Conservation (phyloP, 2,797 vertebrate genomes). For the Paguma larvata region DNA sequence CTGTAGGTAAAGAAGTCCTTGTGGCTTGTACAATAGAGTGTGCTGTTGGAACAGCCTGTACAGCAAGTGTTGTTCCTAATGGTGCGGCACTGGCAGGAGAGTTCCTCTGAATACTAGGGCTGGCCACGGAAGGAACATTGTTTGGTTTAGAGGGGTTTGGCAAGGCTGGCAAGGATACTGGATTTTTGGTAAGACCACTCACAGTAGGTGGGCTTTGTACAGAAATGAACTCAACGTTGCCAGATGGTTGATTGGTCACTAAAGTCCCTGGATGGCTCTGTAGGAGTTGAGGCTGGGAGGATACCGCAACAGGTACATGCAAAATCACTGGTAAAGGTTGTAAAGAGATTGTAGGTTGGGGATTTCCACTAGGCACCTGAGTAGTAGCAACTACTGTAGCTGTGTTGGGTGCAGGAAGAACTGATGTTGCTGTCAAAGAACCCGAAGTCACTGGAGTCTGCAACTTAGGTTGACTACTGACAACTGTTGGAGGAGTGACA, state of each 20-base stretch:
- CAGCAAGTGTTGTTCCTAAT: conserved; percentile 88
- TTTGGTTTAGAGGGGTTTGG: conserved; percentile 88
- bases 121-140: conserved; percentile 87
- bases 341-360: conserved; percentile 92
- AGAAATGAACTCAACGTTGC: conserved; percentile 91
- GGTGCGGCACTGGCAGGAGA: conserved; percentile 87
- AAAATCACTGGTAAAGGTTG: conserved; percentile 91
- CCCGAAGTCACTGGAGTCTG: conserved; percentile 87
- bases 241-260: conserved; percentile 90
- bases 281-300: conserved; percentile 91
- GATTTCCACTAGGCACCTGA: conserved; percentile 90
- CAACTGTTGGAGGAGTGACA: conserved; percentile 84
- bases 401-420: conserved; percentile 89
- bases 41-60: conserved; percentile 88
- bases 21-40: conserved; percentile 89
- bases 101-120: conserved; percentile 88
- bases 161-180: conserved; percentile 88
- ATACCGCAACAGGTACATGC: conserved; percentile 91
- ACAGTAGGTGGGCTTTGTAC: conserved; percentile 90
- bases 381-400: conserved; percentile 91
- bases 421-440: conserved; percentile 87
- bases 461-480: conserved; percentile 87
- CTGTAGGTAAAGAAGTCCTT: conserved; percentile 89
- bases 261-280: conserved; percentile 91
- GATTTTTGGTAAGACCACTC: conserved; percentile 89